Conservation (phyloP, 1,140 invertebrate species). For the Meloidogyne hapla region DNA sequence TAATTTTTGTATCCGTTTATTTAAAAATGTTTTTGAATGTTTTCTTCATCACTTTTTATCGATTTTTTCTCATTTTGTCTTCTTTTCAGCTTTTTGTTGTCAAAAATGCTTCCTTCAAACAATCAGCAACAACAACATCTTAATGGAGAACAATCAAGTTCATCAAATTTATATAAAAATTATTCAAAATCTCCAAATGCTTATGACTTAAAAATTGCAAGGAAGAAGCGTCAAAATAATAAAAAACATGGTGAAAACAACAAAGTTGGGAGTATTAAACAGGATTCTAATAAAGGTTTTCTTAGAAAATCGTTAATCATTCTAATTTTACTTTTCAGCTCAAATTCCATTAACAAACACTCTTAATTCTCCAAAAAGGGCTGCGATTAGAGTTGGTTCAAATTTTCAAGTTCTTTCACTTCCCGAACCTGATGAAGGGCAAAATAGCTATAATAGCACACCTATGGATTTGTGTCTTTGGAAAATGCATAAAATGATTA, state of each 20-base stretch:
- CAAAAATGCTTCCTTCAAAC: background rate
- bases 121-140: background rate
- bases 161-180: background rate
- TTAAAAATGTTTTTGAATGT: no score
- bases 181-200: background rate
- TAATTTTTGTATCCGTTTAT: no score
- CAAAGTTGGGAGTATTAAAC: no score
- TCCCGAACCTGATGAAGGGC: background rate
- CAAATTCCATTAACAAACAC: background rate
- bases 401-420: conserved; percentile 18
- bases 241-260: background rate
- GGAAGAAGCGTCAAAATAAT: background rate
- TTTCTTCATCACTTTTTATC: no score
- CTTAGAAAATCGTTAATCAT: no score
- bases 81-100: background rate
- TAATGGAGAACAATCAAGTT: background rate
- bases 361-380: background rate
- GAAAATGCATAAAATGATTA: conserved; percentile 7
- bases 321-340: background rate
- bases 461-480: conserved; percentile 30
- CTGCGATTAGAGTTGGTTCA: conserved; percentile 12
- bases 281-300: no score
- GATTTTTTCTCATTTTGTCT: background rate
- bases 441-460: background rate
- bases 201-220: background rate